phyloP scores from a whole-genome alignment of 2,888 invertebrate species.

The Euspilapteryx auroguttella region DNA sequence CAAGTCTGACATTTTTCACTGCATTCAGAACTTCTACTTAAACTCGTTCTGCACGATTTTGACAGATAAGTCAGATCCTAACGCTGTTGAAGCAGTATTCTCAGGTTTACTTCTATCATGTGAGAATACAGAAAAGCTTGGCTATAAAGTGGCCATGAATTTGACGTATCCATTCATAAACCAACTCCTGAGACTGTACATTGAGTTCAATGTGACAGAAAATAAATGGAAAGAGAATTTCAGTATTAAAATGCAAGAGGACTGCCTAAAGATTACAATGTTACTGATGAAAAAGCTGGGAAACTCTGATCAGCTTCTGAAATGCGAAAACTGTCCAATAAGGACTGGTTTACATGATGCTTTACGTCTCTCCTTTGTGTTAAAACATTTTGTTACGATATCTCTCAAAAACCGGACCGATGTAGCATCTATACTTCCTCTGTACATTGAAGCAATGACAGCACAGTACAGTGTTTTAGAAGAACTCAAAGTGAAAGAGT shows the following conservation, averaged over 20 bases:
- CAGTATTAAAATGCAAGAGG: slow-evolving; percentile 13
- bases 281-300: slow-evolving; percentile 19
- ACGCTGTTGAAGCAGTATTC: slow-evolving; percentile 18
- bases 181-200: slow-evolving; percentile 27
- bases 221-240: slow-evolving; percentile 11
- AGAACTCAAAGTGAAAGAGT: slow-evolving; percentile 18
- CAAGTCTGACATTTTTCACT: slow-evolving; percentile 21
- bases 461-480: slow-evolving; percentile 22
- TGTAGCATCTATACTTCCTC: slow-evolving; percentile 13
- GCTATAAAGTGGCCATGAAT: slow-evolving; percentile 17
- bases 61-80: slow-evolving; percentile 12
- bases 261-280: slow-evolving; percentile 22
- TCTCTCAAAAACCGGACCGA: slow-evolving; percentile 14
- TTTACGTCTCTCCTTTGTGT: slow-evolving; percentile 23
- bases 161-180: slow-evolving; percentile 28
- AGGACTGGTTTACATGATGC: slow-evolving; percentile 33
- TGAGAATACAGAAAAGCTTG: slow-evolving; percentile 22
- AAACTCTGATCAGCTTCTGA: slow-evolving; percentile 20
- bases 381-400: slow-evolving; percentile 21
- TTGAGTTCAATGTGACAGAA: slow-evolving; percentile 19
- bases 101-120: slow-evolving; percentile 19
- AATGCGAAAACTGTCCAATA: slow-evolving; percentile 32
- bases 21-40: slow-evolving; percentile 28
- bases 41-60: slow-evolving; percentile 27
- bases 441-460: slow-evolving; percentile 14